Conservation (phyloP, 2,888 invertebrate genomes). For the Reticulitermes lucifugus region DNA sequence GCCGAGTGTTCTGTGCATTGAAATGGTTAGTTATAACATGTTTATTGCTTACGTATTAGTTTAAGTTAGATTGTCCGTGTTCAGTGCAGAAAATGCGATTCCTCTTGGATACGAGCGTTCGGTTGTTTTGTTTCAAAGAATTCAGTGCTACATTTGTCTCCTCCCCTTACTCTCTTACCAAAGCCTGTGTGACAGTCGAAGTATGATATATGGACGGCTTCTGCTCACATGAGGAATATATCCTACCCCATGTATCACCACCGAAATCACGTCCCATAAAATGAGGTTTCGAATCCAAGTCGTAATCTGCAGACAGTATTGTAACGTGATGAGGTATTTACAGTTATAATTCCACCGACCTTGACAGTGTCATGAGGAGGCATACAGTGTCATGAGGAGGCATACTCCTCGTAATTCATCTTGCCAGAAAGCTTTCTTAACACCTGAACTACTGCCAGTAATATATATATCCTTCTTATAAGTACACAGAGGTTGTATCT, state of each 20-base stretch:
- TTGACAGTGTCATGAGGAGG: background rate
- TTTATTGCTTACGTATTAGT: no score
- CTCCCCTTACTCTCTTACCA: background rate
- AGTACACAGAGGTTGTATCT: background rate
- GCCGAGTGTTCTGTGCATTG: no score
- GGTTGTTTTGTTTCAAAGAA: background rate
- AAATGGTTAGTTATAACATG: no score
- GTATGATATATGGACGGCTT: constrained; percentile 11
- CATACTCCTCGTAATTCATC: background rate
- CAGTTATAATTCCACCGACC: background rate
- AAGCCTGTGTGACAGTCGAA: background rate
- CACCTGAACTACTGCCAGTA: background rate
- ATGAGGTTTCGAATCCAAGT: background rate
- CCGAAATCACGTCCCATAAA: background rate
- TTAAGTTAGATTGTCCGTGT: no score
- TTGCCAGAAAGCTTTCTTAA: background rate
- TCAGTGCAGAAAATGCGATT: background rate
- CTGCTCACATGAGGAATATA: background rate
- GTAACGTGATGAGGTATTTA: background rate
- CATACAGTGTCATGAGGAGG: background rate
- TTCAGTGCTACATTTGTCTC: background rate
- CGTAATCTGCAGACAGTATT: background rate
- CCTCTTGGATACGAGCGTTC: background rate
- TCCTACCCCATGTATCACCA: background rate
- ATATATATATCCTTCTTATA: background rate